Base-by-base conservation (phyloP, 2,113 vertebrate genomes). In the Origma solitaria region DNA sequence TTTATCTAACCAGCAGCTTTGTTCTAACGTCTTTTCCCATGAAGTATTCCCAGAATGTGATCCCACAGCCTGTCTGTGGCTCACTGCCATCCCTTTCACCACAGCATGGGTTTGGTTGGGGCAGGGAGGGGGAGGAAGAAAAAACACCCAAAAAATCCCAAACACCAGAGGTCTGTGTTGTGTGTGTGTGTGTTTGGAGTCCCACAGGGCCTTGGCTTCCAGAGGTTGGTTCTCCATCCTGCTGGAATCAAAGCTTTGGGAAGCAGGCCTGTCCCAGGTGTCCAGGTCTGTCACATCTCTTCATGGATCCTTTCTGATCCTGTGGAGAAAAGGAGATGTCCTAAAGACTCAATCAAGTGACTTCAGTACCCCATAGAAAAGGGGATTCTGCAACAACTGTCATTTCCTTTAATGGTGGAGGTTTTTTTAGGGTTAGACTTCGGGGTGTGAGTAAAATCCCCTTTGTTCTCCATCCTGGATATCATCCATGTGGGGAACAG, bases 241-340 rank as follows among this genome's bases (percentile, higher is more conserved):
- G 82, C 91, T 94, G 94, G 84, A 88, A 82, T 96, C 90, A 93
- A 90, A 94, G 77, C 86, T 82, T 84, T 80, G 70, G 95, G 87
- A 94, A 91, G 87, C 10, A 6, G 75, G 76, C 66, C 23, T 75
- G 88, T 92, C 84, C 68, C 69, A 27, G 68, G 11, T 88, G 80
- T 90, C 89, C 20, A 13, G 42, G 42, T 60, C 57, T 86, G 89
- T 96, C 38, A 30, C 37, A 47, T 57, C 61, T 94, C 86, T 92
- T 53, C 62, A 61, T 60, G 66, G 89, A 79, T 58, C 40, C 81
- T 61, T 53, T 18, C 80, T 86, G 56, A 58, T 91, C 92, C 97
- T 97, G 38, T 49, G 86, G 76, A 96, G n/a, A 85, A 57, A 73
- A 62, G 94, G 40, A 86, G 22, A 70, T 3, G 0, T 15, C 13